A percentile compares a stretch with the other conserved stretches of the same genome.
Conservation (phyloP, 1,140 invertebrate genomes). For the Cecropterus lyciades region DNA sequence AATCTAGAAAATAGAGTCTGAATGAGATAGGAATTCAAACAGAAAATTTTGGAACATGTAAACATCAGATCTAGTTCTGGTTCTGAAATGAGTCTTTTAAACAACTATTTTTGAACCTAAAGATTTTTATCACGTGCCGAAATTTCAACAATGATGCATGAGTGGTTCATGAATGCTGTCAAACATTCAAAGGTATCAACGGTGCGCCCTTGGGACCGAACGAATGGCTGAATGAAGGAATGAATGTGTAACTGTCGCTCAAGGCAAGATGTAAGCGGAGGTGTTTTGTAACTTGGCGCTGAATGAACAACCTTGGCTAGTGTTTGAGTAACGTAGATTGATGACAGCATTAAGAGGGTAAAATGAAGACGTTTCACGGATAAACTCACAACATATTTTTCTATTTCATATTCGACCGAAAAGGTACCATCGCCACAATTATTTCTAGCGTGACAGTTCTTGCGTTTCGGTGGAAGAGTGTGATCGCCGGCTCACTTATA, state of each 20-base stretch:
- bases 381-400: too few species aligned
- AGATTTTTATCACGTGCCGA: slow-evolving; percentile 7
- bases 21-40: too few species aligned
- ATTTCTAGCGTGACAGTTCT: too few species aligned
- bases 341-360: neutral
- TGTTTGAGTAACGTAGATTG: neutral
- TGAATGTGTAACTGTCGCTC: slow-evolving; percentile 4
- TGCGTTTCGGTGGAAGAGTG: too few species aligned
- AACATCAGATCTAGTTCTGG: neutral
- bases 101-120: neutral
- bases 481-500: too few species aligned
- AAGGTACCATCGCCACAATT: too few species aligned
- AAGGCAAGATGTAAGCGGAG: neutral
- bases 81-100: neutral
- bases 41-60: too few species aligned
- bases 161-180: neutral
- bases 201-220: slow-evolving; percentile 7
- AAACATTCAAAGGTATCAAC: neutral
- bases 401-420: too few species aligned
- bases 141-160: neutral
- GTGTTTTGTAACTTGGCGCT: neutral
- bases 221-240: neutral
- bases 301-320: neutral
- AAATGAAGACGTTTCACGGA: too few species aligned
- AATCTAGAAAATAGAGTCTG: too few species aligned